These are phyloP conservation scores for Drosophila ananassae DNA, from an alignment of 1,140 invertebrate species.

Conservation along the genomic window DNA sequence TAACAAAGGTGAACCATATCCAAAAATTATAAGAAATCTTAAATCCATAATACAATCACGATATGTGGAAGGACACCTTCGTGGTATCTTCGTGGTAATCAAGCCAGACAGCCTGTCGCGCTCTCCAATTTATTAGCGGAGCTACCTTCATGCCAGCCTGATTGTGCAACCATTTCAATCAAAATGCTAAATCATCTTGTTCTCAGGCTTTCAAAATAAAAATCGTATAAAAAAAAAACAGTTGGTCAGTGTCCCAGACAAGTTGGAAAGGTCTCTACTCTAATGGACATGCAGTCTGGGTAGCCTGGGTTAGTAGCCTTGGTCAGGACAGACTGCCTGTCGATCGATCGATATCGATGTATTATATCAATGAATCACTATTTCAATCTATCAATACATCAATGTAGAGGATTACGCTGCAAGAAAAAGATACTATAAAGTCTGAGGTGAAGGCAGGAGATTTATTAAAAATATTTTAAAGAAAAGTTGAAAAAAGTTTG, in stretches of 20 bases:
- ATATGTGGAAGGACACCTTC: not conserved
- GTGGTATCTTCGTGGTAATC: constrained; percentile 16
- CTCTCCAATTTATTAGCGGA: constrained; percentile 42
- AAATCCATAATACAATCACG: not conserved
- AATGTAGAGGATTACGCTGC: constrained; percentile 47
- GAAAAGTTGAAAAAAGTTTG: not conserved
- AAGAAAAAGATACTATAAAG: constrained; percentile 33
- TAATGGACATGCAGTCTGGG: constrained; percentile 40
- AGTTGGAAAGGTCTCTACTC: constrained; percentile 33
- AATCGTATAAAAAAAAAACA: constrained; percentile 15
- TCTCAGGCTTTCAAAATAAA: constrained; percentile 29
- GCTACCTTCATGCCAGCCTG: constrained; percentile 20
- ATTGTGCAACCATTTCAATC: constrained; percentile 12
- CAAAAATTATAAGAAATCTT: constrained; percentile 4
- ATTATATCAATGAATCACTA: not conserved
- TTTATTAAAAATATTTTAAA: not conserved
- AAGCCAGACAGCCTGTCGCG: constrained; percentile 38
- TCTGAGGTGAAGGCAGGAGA: constrained; percentile 14
- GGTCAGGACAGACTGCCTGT: constrained; percentile 32
- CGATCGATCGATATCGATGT: constrained; percentile 43
- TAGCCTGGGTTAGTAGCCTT: constrained; percentile 19
- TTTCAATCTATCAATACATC: not conserved
- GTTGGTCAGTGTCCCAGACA: constrained; percentile 50
- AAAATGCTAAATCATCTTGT: constrained; percentile 47
- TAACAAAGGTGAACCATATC: not conserved